phyloP scores from a whole-genome alignment of 1,140 invertebrate species.

The Bombus vancouverensis region DNA sequence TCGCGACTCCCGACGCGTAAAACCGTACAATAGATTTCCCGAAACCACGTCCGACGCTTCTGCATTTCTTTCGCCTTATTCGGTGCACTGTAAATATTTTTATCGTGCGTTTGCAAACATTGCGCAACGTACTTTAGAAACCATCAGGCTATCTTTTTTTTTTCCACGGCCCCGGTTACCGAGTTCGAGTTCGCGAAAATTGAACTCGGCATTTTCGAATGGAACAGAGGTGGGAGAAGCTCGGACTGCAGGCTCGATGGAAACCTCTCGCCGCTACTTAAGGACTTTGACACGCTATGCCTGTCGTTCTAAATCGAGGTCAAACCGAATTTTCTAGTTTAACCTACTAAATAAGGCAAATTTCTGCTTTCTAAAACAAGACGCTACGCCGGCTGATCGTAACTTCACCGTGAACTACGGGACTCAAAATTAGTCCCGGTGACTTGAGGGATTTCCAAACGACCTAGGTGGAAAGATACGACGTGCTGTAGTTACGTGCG shows the following conservation, averaged over 20 bases:
- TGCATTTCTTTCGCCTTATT: not conserved
- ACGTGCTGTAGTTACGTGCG: not conserved
- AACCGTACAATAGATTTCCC: not conserved
- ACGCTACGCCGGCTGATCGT: conserved; percentile 59
- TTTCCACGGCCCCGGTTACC: not conserved
- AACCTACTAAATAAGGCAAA: conserved; percentile 82
- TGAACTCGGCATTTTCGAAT: conserved; percentile 13
- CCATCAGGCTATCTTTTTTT: too few species aligned
- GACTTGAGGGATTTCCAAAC: conserved; percentile 35
- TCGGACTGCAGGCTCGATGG: conserved; percentile 40
- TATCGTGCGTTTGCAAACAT: too few species aligned
- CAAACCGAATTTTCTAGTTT: conserved; percentile 83
- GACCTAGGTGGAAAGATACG: conserved; percentile 15
- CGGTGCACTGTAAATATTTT: too few species aligned
- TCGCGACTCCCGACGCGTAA: not conserved
- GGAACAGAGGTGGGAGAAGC: not conserved
- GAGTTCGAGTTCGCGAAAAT: conserved; percentile 3
- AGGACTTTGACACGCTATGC: conserved; percentile 73
- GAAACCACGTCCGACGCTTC: not conserved
- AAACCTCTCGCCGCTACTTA: conserved; percentile 63
- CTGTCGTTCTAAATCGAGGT: conserved; percentile 80
- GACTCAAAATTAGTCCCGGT: conserved; percentile 50
- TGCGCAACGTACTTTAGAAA: not conserved
- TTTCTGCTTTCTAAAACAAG: conserved; percentile 82
- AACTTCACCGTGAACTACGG: conserved; percentile 53